Evolutionary conservation across 2,113 vertebrate genomes (phyloP).

Genomic region (Candoia aspera): DNA sequence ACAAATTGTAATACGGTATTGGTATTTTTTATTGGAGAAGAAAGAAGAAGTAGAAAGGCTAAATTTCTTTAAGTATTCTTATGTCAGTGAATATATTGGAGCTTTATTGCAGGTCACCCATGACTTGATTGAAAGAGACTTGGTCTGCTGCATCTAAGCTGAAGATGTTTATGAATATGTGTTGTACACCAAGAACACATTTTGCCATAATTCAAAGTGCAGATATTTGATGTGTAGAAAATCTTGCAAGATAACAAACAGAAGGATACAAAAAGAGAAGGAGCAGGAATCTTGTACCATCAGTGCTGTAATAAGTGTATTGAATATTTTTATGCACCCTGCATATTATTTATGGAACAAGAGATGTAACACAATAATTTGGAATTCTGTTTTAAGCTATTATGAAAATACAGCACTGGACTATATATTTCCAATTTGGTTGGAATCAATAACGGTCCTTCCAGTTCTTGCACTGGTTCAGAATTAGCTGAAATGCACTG

Average conservation of each 20-base stretch:
- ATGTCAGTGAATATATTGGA: not conserved
- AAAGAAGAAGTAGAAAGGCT: conserved; percentile 16
- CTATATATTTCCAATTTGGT: not conserved
- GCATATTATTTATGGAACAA: not conserved
- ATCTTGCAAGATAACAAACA: not conserved
- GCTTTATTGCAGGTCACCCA: not conserved
- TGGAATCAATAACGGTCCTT: not conserved
- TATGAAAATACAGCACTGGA: not conserved
- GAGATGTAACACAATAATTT: not conserved
- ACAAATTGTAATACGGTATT: not conserved
- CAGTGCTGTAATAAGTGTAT: not conserved
- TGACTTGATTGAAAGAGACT: not conserved
- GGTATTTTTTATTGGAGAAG: conserved; percentile 14
- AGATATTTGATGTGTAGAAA: not conserved
- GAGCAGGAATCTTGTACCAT: not conserved
- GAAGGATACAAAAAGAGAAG: not conserved
- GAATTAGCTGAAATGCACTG: not conserved
- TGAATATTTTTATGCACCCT: not conserved
- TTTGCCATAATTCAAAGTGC: not conserved
- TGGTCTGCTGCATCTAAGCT: not conserved
- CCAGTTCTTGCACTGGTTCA: not conserved
- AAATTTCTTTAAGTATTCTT: conserved; percentile 20
- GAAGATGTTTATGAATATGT: not conserved
- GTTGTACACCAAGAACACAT: not conserved
- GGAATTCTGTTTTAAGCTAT: not conserved